phyloP scores from a whole-genome alignment of 2,888 invertebrate species.

The Labia minor region DNA sequence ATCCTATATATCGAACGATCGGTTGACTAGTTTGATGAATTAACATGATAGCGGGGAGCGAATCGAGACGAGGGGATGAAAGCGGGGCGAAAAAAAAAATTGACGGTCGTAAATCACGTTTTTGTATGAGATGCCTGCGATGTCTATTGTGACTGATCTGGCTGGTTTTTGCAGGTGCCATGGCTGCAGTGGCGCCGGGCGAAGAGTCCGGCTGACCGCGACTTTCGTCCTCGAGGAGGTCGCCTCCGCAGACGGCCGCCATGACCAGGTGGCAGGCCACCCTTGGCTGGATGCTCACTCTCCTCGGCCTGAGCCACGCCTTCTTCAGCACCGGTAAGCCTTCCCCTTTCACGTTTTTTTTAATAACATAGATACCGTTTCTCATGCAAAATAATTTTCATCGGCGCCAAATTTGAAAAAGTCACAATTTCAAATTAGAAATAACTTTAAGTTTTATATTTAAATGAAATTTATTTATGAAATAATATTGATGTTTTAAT shows the following conservation, averaged over 20 bases:
- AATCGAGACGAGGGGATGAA: neutral
- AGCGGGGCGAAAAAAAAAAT: neutral
- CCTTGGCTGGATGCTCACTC: neutral
- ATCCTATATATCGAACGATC: no score
- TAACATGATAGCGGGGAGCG: neutral
- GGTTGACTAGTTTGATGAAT: neutral
- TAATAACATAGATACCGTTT: no score
- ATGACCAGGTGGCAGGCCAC: neutral
- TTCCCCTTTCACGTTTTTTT: no score
- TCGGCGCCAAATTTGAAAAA: no score
- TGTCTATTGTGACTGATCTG: neutral
- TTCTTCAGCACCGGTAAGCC: neutral
- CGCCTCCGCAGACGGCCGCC: neutral
- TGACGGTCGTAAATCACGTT: neutral
- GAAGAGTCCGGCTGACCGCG: neutral
- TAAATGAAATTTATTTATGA: no score
- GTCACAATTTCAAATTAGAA: no score
- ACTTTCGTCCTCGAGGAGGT: neutral
- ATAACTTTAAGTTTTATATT: no score
- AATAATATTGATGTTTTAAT: no score
- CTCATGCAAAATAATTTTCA: no score
- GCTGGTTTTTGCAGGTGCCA: neutral
- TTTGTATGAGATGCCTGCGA: neutral
- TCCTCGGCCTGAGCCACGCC: neutral
- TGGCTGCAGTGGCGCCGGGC: slow-evolving; percentile 4